Conservation (phyloP, 2,888 invertebrate genomes). For the Ferdinandea cuprea region DNA sequence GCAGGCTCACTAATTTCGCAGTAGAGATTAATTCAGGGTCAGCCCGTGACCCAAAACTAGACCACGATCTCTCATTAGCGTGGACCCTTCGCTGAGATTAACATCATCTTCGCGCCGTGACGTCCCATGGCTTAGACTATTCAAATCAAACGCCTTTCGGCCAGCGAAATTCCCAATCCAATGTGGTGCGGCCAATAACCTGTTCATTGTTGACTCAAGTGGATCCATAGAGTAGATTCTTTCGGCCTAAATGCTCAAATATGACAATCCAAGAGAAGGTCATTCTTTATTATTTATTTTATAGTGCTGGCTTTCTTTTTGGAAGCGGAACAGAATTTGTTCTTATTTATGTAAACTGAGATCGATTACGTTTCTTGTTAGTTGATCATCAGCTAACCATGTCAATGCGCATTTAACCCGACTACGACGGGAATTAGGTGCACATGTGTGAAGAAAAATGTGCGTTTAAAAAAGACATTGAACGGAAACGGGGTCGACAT, state of each 20-base stretch:
- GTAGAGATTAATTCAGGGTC: conserved; percentile 16
- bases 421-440: conserved; percentile 45
- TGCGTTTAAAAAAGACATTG: conserved; percentile 54
- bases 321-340: conserved; percentile 2
- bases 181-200: background rate
- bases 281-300: background rate
- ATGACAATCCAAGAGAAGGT: conserved; percentile 8
- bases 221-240: background rate
- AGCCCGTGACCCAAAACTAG: conserved; percentile 21
- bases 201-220: background rate
- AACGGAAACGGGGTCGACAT: conserved; percentile 57
- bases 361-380: background rate
- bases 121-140: background rate
- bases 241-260: background rate
- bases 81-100: conserved; percentile 13
- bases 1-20: conserved; percentile 3
- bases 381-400: conserved; percentile 48
- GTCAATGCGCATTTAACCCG: conserved; percentile 62
- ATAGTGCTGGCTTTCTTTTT: conserved; percentile 22
- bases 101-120: background rate
- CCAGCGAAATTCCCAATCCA: background rate
- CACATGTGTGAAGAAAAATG: conserved; percentile 24
- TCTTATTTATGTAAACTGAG: background rate
- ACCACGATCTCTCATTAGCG: background rate
- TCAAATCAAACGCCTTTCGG: conserved; percentile 4